A percentile compares a stretch with the other conserved stretches of the same genome.
These are phyloP conservation scores for Tragopan temminckii DNA, from an alignment of 2,797 vertebrate species.

Conservation along the genomic window DNA sequence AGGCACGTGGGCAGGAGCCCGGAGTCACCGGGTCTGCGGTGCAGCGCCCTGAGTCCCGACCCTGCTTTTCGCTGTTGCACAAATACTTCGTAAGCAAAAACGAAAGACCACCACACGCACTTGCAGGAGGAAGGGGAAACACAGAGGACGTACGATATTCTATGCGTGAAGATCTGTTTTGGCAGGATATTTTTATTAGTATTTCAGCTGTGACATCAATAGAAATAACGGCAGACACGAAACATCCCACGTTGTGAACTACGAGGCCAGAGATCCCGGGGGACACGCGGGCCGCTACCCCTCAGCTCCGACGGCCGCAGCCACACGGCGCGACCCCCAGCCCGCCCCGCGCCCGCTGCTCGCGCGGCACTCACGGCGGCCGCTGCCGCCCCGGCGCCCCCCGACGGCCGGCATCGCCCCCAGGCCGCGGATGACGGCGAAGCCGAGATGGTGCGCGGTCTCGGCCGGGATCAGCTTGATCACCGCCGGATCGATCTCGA, in stretches of 20 bases:
- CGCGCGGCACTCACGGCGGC: neutral
- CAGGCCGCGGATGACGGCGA: too few relatives aligned
- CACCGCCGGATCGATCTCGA: too few relatives aligned
- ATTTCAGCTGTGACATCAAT: neutral
- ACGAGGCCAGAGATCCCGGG: neutral
- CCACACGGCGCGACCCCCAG: fast-evolving
- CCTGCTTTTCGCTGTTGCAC: neutral
- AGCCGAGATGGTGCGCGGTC: too few relatives aligned
- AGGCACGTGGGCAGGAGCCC: neutral
- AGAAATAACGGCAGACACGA: neutral
- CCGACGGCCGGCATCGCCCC: too few relatives aligned
- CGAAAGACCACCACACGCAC: neutral
- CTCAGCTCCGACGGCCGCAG: neutral
- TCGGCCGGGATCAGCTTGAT: too few relatives aligned
- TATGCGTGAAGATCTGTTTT: neutral
- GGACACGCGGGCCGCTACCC: neutral
- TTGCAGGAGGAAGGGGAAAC: neutral
- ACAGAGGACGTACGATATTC: neutral
- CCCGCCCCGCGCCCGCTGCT: too few relatives aligned
- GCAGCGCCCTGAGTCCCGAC: neutral
- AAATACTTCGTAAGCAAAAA: neutral
- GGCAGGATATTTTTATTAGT: neutral
- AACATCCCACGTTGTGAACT: neutral
- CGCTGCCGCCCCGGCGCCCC: neutral
- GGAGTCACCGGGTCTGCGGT: neutral